Evolutionary conservation across 2,888 invertebrate species (phyloP), one percentile per base, ranked within the genome.

Genomic region (Agriopis leucophaearia): DNA sequence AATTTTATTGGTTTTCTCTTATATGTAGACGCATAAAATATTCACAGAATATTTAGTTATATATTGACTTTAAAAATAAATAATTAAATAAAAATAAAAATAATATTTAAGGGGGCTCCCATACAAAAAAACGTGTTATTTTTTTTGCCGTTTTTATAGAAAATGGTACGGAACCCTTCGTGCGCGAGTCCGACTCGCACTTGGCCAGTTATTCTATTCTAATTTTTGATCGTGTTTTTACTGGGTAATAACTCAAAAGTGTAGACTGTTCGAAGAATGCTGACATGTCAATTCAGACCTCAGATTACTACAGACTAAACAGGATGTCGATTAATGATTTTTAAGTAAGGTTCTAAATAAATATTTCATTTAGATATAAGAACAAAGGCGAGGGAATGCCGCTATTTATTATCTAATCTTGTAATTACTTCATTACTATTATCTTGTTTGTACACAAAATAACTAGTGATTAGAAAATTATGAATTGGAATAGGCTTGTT

Each of bases 271-370:
- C 5, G 38, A 38, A 10, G 38, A 38, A 1, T 42, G 12, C 4
- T 42, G 13, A 42, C 42, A 12, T 44, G 6, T 44, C 44, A 4
- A n/a, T 44, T 27, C 27, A 27, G 27, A 27, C 7, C n/a, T n/a
- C 6, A 44, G 6, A 13, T n/a, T 13, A 5, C 2, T 3, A n/a
- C n/a, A 13, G n/a, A n/a, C 44, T 47, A 16, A 27, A 18, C 48
- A 9, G 27, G 48, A 27, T 36, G n/a, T 51, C 13, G 9, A 13
- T 50, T 13, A 35, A n/a, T 1, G 8, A n/a, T 36, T 8, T 9
- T 36, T 51, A 36, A 51, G n/a, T 71, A 62, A 59, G 58, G 15
- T 61, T 44, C 13, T 38, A 55, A 51, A 51, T 51, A 51, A 52
- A 60, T 68, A 58, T 59, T 60, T n/a, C n/a, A 3, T 12, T 64